A percentile compares a stretch with the other conserved stretches of the same genome.
These are phyloP conservation scores for Nomada hirtipes DNA, from an alignment of 2,888 invertebrate species.

Conservation along the genomic window DNA sequence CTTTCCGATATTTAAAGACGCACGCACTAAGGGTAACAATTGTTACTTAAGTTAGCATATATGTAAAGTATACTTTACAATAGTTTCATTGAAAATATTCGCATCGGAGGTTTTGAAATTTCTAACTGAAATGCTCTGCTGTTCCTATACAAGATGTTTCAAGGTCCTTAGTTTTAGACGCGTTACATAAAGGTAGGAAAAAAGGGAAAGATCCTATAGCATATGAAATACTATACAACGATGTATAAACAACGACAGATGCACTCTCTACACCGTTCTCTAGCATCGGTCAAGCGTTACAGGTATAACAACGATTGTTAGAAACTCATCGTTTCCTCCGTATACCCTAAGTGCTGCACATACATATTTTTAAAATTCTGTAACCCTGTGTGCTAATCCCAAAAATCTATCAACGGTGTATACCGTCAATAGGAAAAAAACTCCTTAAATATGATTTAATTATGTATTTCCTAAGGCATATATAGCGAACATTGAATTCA, in stretches of 20 bases:
- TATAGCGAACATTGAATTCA: background rate
- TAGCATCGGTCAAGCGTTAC: constrained; percentile 54
- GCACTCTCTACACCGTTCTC: constrained; percentile 41
- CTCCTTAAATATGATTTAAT: constrained; percentile 8
- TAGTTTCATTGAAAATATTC: background rate
- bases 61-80: too few relatives aligned
- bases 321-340: constrained; percentile 49
- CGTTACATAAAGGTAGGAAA: constrained; percentile 24
- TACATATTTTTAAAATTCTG: constrained; percentile 37
- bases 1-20: background rate
- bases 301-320: constrained; percentile 55
- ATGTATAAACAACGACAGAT: constrained; percentile 47
- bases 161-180: constrained; percentile 43
- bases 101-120: constrained; percentile 6
- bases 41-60: too few relatives aligned
- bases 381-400: constrained; percentile 26
- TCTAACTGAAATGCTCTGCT: constrained; percentile 5
- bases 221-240: constrained; percentile 32
- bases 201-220: constrained; percentile 22
- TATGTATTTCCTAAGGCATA: background rate
- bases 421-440: background rate
- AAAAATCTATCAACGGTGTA: constrained; percentile 2
- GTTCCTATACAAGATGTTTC: constrained; percentile 17
- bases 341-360: constrained; percentile 38
- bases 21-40: too few relatives aligned